These are phyloP conservation scores for Holothuria scabra DNA, from an alignment of 53 echinoderm and acorn worm species.

Conservation along the genomic window DNA sequence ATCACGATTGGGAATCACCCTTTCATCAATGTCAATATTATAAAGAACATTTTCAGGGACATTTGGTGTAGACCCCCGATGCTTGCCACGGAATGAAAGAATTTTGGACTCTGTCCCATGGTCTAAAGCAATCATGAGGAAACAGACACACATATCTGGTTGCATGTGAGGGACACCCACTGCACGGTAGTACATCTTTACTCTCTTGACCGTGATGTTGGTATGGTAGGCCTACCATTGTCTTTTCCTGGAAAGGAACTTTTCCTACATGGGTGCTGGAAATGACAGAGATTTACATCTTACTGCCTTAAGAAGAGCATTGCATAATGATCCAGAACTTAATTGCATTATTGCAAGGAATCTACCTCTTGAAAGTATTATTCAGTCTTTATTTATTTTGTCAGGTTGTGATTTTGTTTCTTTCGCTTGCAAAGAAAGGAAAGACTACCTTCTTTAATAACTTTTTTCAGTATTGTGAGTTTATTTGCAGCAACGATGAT, in stretches of 20 bases:
- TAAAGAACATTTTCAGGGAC: too few relatives aligned
- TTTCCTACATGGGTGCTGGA: conserved; percentile 53
- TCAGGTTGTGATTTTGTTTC: conserved; percentile 83
- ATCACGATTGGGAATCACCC: too few relatives aligned
- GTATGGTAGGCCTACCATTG: conserved; percentile 65
- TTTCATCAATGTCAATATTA: too few relatives aligned
- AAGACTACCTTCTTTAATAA: conserved; percentile 59
- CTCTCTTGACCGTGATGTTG: conserved; percentile 66
- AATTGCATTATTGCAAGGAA: conserved; percentile 58
- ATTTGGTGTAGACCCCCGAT: too few relatives aligned
- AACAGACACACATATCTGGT: conserved; percentile 69
- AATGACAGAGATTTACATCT: conserved; percentile 50
- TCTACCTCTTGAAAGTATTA: background rate
- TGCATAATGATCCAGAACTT: conserved; percentile 23
- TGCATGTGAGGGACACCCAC: conserved; percentile 62
- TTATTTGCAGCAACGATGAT: conserved; percentile 38
- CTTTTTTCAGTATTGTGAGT: conserved; percentile 59
- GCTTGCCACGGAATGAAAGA: too few relatives aligned
- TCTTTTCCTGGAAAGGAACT: conserved; percentile 40
- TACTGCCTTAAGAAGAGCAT: background rate
- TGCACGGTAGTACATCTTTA: conserved; percentile 50
- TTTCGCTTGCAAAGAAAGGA: conserved; percentile 51
- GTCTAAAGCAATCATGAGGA: conserved; percentile 82
- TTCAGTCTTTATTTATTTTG: conserved; percentile 61
- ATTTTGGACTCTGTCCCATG: too few relatives aligned